Base-by-base conservation (phyloP, 2,888 invertebrate genomes). In the Parapristionchus giblindavisi region DNA sequence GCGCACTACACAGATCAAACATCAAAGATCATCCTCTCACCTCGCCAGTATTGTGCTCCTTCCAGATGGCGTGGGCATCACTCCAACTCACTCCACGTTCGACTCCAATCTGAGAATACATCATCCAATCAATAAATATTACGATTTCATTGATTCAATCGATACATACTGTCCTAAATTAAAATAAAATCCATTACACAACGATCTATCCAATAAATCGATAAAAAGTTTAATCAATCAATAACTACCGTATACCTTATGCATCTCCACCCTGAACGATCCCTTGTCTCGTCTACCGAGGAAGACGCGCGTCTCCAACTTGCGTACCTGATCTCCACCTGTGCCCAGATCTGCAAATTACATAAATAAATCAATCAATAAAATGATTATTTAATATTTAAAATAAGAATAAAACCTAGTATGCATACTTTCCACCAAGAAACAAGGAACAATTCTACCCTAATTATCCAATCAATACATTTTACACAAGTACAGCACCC, bases 321-420 rank as follows among this genome's bases (percentile, higher is more conserved):
- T 92, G 54, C 93, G 92, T 65, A 98, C 96, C 87, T 92, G 92
- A 89, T 96, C 96, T n/a, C 94, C 94, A 32, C 94, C 93, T 34
- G 94, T 93, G 63, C 97, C 97, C 87, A 97, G 78, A 78, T 88
- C 87, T 86, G 63, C 52, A 82, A 8, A 68, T 8, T 11, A 61
- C 32, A 61, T 34, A 11, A 11, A 58, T 32, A 63, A 4, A n/a
- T 38, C 60, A 4, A n/a, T 27, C 29, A 6, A 14, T 8, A 54
- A 24, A 5, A 24, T 36, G 32, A 21, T n/a, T 65, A n/a, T n/a
- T n/a, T n/a, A n/a, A n/a, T n/a, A n/a, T n/a, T n/a, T n/a, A n/a
- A n/a, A n/a, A n/a, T n/a, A n/a, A n/a, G n/a, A n/a, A n/a, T n/a
- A n/a, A n/a, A n/a, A n/a, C n/a, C n/a, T n/a, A n/a, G n/a, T n/a